Conservation (phyloP, 2,113 vertebrate genomes). For the Bufo bufo region DNA sequence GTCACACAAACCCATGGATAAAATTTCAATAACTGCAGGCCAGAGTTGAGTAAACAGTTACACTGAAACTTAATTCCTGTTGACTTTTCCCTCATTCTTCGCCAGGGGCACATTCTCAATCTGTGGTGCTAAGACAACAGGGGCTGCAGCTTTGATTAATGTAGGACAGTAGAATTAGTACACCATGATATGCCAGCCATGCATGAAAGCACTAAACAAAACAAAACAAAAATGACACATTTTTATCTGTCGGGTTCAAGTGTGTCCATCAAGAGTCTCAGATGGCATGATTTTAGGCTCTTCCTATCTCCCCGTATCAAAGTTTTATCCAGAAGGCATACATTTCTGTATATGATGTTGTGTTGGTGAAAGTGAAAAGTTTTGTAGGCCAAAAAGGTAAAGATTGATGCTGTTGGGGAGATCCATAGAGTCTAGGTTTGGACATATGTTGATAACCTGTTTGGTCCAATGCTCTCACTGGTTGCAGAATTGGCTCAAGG, state of each 20-base stretch:
- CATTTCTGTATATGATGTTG: neutral
- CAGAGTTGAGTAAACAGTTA: slow-evolving; percentile 99
- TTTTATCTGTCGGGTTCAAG: neutral
- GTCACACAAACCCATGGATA: slow-evolving; percentile 99
- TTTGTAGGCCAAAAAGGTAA: neutral
- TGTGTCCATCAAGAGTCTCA: neutral
- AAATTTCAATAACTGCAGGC: slow-evolving; percentile 99
- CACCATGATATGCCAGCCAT: slow-evolving; percentile 74
- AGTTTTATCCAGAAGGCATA: neutral
- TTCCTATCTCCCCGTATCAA: neutral
- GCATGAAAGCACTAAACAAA: slow-evolving; percentile 66
- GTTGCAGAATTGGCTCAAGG: neutral
- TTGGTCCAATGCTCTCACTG: neutral
- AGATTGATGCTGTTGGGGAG: neutral
- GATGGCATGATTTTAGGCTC: neutral
- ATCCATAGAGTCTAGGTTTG: neutral
- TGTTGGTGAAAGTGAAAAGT: neutral
- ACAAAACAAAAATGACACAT: neutral
- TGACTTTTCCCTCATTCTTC: slow-evolving; percentile 95
- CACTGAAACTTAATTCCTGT: slow-evolving; percentile 99
- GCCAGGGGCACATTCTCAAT: slow-evolving; percentile 96
- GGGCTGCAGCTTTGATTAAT: slow-evolving; percentile 95
- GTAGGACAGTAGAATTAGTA: slow-evolving; percentile 80
- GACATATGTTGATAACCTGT: neutral
- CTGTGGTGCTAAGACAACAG: slow-evolving; percentile 89